Conservation (phyloP, 2,797 vertebrate genomes). For the Aldrovandia affinis region DNA sequence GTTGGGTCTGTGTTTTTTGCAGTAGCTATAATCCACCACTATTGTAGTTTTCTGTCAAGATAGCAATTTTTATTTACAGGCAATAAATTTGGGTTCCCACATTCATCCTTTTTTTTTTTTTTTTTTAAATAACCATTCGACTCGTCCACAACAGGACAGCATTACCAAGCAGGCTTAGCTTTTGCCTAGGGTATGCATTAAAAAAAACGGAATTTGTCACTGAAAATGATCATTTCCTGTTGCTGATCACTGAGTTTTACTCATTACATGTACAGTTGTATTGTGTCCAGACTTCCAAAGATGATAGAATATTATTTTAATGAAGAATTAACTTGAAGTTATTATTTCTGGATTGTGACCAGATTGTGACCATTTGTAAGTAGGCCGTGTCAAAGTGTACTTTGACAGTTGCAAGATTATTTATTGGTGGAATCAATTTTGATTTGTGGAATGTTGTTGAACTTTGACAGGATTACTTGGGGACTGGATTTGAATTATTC, state of each 20-base stretch:
- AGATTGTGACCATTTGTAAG: slow-evolving; percentile 73
- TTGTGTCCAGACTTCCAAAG: slow-evolving; percentile 65
- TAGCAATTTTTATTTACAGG: slow-evolving; percentile 6
- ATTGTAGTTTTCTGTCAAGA: slow-evolving; percentile 16
- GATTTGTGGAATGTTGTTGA: slow-evolving; percentile 5
- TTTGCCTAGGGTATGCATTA: not conserved
- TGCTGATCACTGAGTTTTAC: not conserved
- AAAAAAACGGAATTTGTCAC: not conserved
- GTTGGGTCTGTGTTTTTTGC: not conserved
- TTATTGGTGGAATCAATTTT: slow-evolving; percentile 21
- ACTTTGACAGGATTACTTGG: slow-evolving; percentile 22
- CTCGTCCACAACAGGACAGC: not conserved
- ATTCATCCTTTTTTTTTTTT: not conserved
- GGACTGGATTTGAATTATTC: not conserved
- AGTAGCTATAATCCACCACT: slow-evolving; percentile 5
- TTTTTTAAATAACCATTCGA: not conserved
- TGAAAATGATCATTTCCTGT: too few species aligned
- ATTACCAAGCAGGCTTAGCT: not conserved
- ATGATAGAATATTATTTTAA: slow-evolving; percentile 60
- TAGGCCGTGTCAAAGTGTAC: slow-evolving; percentile 57
- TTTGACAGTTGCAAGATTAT: slow-evolving; percentile 24
- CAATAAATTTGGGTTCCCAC: slow-evolving; percentile 20
- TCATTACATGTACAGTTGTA: not conserved
- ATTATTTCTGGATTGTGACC: slow-evolving; percentile 74
- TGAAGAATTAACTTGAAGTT: slow-evolving; percentile 47